Conservation (phyloP, 2,113 vertebrate genomes). For the Micronycteris hirsuta region DNA sequence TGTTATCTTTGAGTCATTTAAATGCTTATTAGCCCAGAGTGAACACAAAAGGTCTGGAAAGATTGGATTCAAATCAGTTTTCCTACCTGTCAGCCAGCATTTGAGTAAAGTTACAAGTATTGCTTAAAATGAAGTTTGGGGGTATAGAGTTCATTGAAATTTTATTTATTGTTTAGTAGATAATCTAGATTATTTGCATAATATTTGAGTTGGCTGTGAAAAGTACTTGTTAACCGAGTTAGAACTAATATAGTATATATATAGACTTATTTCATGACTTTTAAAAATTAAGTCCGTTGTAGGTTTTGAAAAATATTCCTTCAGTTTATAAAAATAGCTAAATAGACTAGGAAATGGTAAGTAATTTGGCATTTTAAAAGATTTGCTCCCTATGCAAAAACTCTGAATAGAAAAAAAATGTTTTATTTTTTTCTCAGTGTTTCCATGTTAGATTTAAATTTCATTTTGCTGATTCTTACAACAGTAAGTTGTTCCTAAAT, state of each 20-base stretch:
- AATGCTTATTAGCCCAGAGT: slow-evolving; percentile 12
- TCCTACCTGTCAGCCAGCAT: slow-evolving; percentile 4
- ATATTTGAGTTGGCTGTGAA: not conserved
- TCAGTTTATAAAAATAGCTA: slow-evolving; percentile 2
- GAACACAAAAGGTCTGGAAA: not conserved
- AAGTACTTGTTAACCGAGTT: not conserved
- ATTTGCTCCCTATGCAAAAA: not conserved
- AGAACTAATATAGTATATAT: not conserved
- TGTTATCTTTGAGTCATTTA: slow-evolving; percentile 43
- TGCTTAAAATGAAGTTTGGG: slow-evolving; percentile 6
- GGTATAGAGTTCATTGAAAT: not conserved
- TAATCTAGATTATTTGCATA: slow-evolving; percentile 22
- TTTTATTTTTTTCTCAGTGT: not conserved
- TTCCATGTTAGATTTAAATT: slow-evolving; percentile 33
- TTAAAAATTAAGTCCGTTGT: not conserved
- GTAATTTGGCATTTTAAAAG: not conserved
- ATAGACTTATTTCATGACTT: not conserved
- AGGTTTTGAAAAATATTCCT: slow-evolving; percentile 1
- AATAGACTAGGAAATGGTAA: slow-evolving; percentile 13
- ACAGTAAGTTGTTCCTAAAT: not conserved
- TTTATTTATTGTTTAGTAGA: not conserved
- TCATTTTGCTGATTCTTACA: not conserved
- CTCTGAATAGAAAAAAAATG: not conserved
- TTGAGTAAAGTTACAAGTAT: slow-evolving; percentile 22
- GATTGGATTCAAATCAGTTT: slow-evolving; percentile 27